Base-by-base conservation (phyloP, 1,140 invertebrate species). In the Protaetia brevitarsis region DNA sequence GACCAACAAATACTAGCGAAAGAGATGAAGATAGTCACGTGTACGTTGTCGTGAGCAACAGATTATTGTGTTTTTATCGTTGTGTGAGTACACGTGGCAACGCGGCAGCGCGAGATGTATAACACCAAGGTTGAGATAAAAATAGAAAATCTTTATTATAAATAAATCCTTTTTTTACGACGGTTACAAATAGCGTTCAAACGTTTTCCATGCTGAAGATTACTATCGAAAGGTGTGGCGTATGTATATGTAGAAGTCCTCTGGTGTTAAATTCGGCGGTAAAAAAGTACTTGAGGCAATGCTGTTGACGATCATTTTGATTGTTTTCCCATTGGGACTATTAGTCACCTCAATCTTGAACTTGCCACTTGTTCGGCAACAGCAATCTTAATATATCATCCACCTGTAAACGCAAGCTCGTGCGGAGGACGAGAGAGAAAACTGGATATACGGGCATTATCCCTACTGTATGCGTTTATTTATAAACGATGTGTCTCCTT, bases 71-170 rank as follows among this genome's bases (percentile, higher is more conserved):
- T 72, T 70, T 70, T 73, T 71, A 70, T 72, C 68, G 70, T 23
- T n/a, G n/a, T n/a, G n/a, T n/a, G n/a, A n/a, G n/a, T 56, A 45
- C 36, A 73, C 71, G 69, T 72, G 74, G 75, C 74, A 77, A 76
- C 75, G 63, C 56, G 30, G 74, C 37, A 58, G 7, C 21, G 41
- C 66, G 72, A 73, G 74, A 76, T 76, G 73, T 75, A 72, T 73
- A 74, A 73, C 69, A 71, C 73, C 75, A 77, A 76, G 74, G 74
- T 77, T 76, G 73, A 67, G 73, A 71, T 73, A 75, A 75, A 77
- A 76, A 77, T 77, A 77, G 75, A 74, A 74, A 75, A 76, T 75
- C 73, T 76, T 76, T 75, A 77, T 77, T 77, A 77, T 77, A 77
- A 77, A 77, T 77, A 77, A 77, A 77, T 73, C 72, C 66, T 69